Percentiles rank a stretch among this genome's conserved stretches.
These are phyloP conservation scores for Armadillidium nasatum DNA, from an alignment of 1,140 invertebrate genomes.

Conservation along the genomic window DNA sequence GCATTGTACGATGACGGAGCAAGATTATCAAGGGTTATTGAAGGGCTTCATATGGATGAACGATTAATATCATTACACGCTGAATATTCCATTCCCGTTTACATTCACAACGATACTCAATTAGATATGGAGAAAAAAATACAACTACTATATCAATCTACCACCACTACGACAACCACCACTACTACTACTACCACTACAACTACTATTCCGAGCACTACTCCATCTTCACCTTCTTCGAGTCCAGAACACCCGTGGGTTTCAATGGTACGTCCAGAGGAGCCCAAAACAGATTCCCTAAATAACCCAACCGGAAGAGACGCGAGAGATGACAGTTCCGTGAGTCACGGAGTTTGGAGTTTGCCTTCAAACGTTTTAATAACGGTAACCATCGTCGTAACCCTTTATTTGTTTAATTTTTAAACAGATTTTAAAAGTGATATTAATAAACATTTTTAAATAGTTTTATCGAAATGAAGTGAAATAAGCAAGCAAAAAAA, in stretches of 20 bases:
- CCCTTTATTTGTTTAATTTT: no score
- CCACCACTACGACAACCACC: constrained; percentile 40
- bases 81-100: constrained; percentile 37
- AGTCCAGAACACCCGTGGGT: constrained; percentile 7
- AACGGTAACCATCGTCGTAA: no score
- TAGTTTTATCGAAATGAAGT: no score
- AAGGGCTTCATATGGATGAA: constrained; percentile 43
- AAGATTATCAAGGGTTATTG: constrained; percentile 36
- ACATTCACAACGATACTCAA: constrained; percentile 42
- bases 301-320: background rate
- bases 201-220: constrained; percentile 33
- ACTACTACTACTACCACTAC: constrained; percentile 43
- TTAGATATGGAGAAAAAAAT: constrained; percentile 34
- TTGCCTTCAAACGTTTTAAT: no score
- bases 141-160: constrained; percentile 39
- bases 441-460: no score
- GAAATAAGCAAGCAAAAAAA: no score
- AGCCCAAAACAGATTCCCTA: background rate
- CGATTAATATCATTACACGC: constrained; percentile 35
- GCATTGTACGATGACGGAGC: constrained; percentile 37
- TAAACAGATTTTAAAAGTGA: no score
- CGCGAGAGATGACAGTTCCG: background rate
- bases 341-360: background rate
- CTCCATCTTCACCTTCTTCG: background rate
- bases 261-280: background rate